Conservation (phyloP, 2,888 invertebrate species). For the Eupithecia subfuscata region DNA sequence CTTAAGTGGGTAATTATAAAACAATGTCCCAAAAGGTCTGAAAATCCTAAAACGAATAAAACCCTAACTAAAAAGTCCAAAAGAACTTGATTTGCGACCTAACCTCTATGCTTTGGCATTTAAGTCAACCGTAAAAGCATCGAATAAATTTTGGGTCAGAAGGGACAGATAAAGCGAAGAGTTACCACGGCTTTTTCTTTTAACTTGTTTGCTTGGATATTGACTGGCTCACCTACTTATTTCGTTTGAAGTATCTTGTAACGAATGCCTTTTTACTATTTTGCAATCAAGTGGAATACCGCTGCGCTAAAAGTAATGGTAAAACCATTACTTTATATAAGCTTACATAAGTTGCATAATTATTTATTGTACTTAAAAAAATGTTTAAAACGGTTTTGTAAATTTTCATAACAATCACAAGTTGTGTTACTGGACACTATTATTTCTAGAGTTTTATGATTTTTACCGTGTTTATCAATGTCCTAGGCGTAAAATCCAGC, state of each 20-base stretch:
- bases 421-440: not conserved
- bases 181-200: conserved; percentile 69
- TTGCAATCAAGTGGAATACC: not conserved
- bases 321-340: too few relatives aligned
- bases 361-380: too few relatives aligned
- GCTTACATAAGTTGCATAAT: too few relatives aligned
- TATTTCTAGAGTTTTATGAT: not conserved
- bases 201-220: conserved; percentile 72
- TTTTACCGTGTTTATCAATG: not conserved
- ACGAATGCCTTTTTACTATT: conserved; percentile 19
- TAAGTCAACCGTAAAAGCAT: conserved; percentile 81
- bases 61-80: conserved; percentile 57
- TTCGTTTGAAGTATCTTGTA: conserved; percentile 45
- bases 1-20: too few relatives aligned
- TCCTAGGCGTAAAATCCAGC: conserved; percentile 6
- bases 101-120: conserved; percentile 80
- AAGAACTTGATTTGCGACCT: conserved; percentile 76
- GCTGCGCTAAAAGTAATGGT: not conserved
- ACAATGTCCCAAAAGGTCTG: conserved; percentile 15
- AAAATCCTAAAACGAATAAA: conserved; percentile 45
- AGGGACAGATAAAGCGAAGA: conserved; percentile 80
- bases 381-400: too few relatives aligned
- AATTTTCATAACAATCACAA: too few relatives aligned
- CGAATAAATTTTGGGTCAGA: conserved; percentile 83
- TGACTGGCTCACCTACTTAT: conserved; percentile 61